These are phyloP conservation scores for Hylaea fasciaria DNA, from an alignment of 2,888 invertebrate species.

Conservation along the genomic window DNA sequence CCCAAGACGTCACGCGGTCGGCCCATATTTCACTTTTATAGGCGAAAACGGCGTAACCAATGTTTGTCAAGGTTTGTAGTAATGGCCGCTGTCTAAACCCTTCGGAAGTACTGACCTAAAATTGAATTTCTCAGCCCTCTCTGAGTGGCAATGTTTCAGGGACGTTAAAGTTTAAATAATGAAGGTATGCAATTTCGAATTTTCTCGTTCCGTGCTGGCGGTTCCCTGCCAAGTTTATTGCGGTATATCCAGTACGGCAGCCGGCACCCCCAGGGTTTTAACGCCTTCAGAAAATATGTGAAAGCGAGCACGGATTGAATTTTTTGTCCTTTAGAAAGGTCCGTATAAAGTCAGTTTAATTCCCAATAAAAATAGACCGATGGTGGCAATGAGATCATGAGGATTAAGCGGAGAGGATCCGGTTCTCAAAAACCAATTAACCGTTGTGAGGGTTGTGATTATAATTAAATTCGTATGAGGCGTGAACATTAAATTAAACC, in stretches of 20 bases:
- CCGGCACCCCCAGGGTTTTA: slow-evolving; percentile 34
- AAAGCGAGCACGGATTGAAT: slow-evolving; percentile 29
- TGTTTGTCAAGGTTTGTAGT: slow-evolving; percentile 63
- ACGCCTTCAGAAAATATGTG: slow-evolving; percentile 33
- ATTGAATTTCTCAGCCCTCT: slow-evolving; percentile 63
- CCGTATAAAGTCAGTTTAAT: slow-evolving; percentile 27
- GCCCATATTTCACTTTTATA: slow-evolving; percentile 66
- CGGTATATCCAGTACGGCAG: slow-evolving; percentile 48
- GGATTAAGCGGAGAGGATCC: slow-evolving; percentile 22
- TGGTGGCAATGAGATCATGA: slow-evolving; percentile 25
- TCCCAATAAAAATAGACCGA: slow-evolving; percentile 30
- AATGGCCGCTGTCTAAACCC: slow-evolving; percentile 60
- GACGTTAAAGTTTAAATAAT: slow-evolving; percentile 65
- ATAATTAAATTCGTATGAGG: slow-evolving; percentile 16
- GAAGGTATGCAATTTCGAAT: slow-evolving; percentile 51
- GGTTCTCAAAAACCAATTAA: slow-evolving; percentile 29
- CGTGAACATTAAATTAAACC: slow-evolving; percentile 6
- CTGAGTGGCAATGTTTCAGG: slow-evolving; percentile 62
- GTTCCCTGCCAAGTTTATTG: slow-evolving; percentile 48
- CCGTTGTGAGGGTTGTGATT: slow-evolving; percentile 15
- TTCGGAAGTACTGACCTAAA: slow-evolving; percentile 62
- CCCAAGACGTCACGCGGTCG: slow-evolving; percentile 49
- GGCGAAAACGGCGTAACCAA: slow-evolving; percentile 57
- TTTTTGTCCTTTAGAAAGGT: slow-evolving; percentile 32
- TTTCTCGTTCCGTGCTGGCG: slow-evolving; percentile 43